Evolutionary conservation across 2,797 vertebrate genomes (phyloP).

Genomic region (Hippopotamyrus pictus): DNA sequence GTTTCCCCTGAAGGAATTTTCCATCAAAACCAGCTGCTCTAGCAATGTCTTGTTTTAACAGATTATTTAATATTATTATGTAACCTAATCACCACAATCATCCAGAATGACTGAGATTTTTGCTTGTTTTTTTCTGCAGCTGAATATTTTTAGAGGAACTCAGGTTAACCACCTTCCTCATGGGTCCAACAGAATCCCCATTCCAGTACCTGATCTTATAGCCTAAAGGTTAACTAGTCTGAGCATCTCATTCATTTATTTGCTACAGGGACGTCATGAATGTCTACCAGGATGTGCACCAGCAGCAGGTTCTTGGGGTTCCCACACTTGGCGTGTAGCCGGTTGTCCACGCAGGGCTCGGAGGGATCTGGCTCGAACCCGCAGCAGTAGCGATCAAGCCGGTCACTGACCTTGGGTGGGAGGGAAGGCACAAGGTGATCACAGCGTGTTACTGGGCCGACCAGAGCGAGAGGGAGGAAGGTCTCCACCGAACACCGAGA

Average conservation of each 20-base stretch:
- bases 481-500: not conserved
- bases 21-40: not conserved
- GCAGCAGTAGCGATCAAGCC: conserved; percentile 89
- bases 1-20: not conserved
- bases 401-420: conserved; percentile 75
- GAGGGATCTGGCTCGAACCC: conserved; percentile 77
- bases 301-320: conserved; percentile 69
- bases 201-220: not conserved
- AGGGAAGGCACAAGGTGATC: not conserved
- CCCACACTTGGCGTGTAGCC: conserved; percentile 72
- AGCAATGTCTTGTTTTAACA: not conserved
- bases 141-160: not conserved
- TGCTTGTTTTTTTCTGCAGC: not conserved
- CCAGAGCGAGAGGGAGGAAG: not conserved
- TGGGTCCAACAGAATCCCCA: not conserved
- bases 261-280: not conserved
- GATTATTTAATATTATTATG: not conserved
- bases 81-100: not conserved
- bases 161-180: not conserved
- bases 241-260: not conserved
- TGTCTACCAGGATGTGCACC: conserved; percentile 86
- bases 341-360: conserved; percentile 80
- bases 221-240: not conserved
- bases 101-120: not conserved
- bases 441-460: not conserved